Conservation (phyloP, 2,797 vertebrate genomes). For the Enteromius paludinosus region DNA sequence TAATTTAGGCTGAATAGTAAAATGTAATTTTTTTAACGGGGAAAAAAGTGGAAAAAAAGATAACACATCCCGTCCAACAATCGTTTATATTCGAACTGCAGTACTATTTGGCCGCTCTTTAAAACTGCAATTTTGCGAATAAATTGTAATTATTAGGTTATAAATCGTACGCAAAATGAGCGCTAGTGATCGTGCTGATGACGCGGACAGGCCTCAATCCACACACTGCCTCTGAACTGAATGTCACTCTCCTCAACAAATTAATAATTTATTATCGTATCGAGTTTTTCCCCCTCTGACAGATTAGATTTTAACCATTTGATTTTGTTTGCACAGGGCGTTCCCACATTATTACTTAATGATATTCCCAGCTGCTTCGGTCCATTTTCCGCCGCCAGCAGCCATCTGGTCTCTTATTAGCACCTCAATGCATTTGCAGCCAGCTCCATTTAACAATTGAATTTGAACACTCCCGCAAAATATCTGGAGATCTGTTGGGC, state of each 20-base stretch:
- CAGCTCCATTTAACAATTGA: conserved; percentile 74
- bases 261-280: conserved; percentile 89
- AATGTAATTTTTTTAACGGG: too few species aligned
- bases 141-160: background rate
- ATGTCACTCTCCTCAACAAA: conserved; percentile 69
- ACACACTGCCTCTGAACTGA: conserved; percentile 36
- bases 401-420: conserved; percentile 91
- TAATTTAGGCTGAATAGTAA: too few species aligned
- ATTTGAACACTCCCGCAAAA: conserved; percentile 70
- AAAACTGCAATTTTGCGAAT: background rate
- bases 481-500: conserved; percentile 12
- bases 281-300: conserved; percentile 74
- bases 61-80: too few species aligned
- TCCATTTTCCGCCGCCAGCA: conserved; percentile 86
- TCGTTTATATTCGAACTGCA: too few species aligned
- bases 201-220: conserved; percentile 14
- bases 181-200: conserved; percentile 1
- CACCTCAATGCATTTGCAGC: conserved; percentile 87
- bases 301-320: conserved; percentile 82
- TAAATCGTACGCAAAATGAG: conserved; percentile 9
- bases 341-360: conserved; percentile 91
- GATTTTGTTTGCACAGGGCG: conserved; percentile 88
- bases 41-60: too few species aligned
- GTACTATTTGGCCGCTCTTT: background rate
- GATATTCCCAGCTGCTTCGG: conserved; percentile 87